A percentile compares a stretch with the other conserved stretches of the same genome.
phyloP scores from a whole-genome alignment of 1,140 invertebrate species.

The Cotesia chilonis region DNA sequence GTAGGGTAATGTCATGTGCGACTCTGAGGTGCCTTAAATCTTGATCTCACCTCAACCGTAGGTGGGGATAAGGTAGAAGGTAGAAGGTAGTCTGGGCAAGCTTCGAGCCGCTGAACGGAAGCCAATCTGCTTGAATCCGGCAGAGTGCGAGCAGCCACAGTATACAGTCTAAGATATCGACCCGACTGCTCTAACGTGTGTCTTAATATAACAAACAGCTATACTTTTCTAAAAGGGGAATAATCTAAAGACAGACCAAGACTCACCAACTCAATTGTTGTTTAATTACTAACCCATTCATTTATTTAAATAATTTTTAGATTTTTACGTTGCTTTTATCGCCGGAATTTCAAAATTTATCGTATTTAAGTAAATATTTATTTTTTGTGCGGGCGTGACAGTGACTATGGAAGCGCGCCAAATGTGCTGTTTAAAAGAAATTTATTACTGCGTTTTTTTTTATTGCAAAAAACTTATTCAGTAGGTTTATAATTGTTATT shows the following conservation, averaged over 20 bases:
- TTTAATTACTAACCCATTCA: no score
- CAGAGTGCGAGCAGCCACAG: slow-evolving; percentile 60
- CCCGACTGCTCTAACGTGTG: slow-evolving; percentile 19
- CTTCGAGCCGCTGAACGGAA: slow-evolving; percentile 63
- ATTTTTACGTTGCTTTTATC: no score
- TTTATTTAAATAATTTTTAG: no score
- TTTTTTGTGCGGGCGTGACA: no score
- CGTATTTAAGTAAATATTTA: no score
- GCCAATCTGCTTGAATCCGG: slow-evolving; percentile 65
- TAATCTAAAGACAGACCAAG: background rate
- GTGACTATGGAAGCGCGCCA: no score
- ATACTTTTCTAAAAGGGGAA: background rate
- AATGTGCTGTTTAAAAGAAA: no score
- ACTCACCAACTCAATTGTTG: no score
- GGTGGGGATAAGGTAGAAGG: slow-evolving; percentile 47
- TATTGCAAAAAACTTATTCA: background rate
- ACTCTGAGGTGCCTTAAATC: slow-evolving; percentile 57
- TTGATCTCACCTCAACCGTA: slow-evolving; percentile 58
- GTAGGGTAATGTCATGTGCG: slow-evolving; percentile 38
- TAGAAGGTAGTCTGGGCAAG: slow-evolving; percentile 62
- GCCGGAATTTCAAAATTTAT: no score
- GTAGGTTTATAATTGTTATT: no score
- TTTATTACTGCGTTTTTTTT: no score
- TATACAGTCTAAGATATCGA: slow-evolving; percentile 37
- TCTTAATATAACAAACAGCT: slow-evolving; percentile 19